Evolutionary conservation across 2,888 invertebrate species (phyloP).

Genomic region (Dolichomitus sp.): DNA sequence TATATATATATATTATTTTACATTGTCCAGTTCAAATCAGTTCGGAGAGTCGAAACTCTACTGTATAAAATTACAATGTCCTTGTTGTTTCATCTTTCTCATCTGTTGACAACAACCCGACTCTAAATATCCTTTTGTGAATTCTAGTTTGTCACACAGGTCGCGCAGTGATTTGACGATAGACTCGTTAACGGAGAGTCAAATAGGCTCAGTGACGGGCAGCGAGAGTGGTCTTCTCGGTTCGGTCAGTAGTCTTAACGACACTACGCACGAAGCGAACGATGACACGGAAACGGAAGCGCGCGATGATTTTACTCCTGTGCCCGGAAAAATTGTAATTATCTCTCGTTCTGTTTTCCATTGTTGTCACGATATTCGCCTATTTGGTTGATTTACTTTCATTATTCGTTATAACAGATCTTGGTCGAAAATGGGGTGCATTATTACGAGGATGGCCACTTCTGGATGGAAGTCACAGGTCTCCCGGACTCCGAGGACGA

Average conservation of each 20-base stretch:
- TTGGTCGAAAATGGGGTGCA: conserved; percentile 94
- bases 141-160: conserved; percentile 82
- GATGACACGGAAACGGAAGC: conserved; percentile 85
- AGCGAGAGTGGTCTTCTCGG: conserved; percentile 85
- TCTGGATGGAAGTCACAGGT: conserved; percentile 96
- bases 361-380: background rate
- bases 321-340: conserved; percentile 89
- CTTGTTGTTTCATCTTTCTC: conserved; percentile 35
- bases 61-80: background rate
- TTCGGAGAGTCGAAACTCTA: too few relatives aligned
- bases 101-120: conserved; percentile 28
- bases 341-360: background rate
- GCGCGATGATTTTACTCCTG: conserved; percentile 89
- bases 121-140: conserved; percentile 60
- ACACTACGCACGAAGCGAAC: conserved; percentile 86
- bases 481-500: conserved; percentile 93
- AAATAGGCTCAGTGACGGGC: conserved; percentile 84
- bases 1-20: too few relatives aligned
- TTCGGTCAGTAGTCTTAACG: conserved; percentile 87
- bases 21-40: too few relatives aligned
- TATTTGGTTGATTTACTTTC: background rate
- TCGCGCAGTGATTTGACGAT: conserved; percentile 85
- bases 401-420: conserved; percentile 75
- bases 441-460: conserved; percentile 97
- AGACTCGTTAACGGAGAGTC: conserved; percentile 85